Conservation (phyloP, 2,888 invertebrate species). For the Zele albiditarsus region DNA sequence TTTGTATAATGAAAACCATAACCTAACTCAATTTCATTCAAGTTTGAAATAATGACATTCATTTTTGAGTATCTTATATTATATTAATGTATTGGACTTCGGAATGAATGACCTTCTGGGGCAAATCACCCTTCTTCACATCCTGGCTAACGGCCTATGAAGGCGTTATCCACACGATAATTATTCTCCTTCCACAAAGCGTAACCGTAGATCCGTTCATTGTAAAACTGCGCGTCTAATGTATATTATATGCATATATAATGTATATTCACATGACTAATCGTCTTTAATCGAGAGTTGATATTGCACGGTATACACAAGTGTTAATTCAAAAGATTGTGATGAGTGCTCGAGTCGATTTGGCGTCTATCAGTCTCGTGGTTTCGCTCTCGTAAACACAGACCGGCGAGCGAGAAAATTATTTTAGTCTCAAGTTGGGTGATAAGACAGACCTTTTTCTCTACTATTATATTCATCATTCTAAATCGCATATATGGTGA, state of each 20-base stretch:
- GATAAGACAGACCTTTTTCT: constrained; percentile 43
- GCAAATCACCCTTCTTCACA: constrained; percentile 42
- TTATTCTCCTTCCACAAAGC: constrained; percentile 51
- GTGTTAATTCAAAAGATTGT: constrained; percentile 17
- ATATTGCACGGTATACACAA: not conserved
- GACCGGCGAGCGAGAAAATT: constrained; percentile 36
- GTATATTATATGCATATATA: constrained; percentile 38
- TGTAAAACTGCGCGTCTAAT: constrained; percentile 41
- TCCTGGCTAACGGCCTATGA: constrained; percentile 48
- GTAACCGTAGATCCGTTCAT: constrained; percentile 54
- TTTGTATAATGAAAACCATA: not conserved
- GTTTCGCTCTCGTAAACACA: constrained; percentile 54
- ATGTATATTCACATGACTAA: constrained; percentile 29
- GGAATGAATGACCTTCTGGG: constrained; percentile 3
- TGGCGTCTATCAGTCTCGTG: constrained; percentile 66
- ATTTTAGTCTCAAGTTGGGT: constrained; percentile 18
- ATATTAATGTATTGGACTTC: not conserved
- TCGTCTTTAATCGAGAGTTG: not conserved
- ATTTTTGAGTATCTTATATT: not conserved
- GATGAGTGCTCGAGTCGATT: constrained; percentile 46
- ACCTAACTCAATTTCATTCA: not conserved
- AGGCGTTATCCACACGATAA: constrained; percentile 52
- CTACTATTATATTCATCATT: not conserved
- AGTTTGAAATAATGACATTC: not conserved
- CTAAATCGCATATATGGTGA: constrained; percentile 63